Evolutionary conservation across 2,797 vertebrate species (phyloP), one percentile per base, ranked within the genome.

Genomic region (Pseudomugil gertrudae): DNA sequence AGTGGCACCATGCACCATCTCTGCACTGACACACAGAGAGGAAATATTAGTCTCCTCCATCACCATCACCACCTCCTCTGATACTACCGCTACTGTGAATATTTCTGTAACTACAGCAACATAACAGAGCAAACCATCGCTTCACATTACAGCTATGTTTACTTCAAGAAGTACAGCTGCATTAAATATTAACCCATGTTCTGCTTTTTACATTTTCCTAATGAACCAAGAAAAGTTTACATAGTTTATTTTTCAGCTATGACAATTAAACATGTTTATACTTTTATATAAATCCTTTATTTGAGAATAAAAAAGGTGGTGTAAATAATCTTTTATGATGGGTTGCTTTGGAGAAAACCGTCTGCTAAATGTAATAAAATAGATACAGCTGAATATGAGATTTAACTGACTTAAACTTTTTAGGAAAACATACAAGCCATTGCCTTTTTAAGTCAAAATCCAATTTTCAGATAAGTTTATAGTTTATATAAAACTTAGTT

Each of bases 1-100:
- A 89, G 91, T 90, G 89, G 85, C 89, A 67, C 85, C 85, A 77
- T 76, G 81, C 81, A 79, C 74, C 63, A 61, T 78, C 83, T 75
- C 84, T 55, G 32, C 77, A 66, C 81, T 77, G 83, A 85, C 80
- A 77, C 83, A 74, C 78, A 53, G 60, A 70, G 81, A 69, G 82
- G 77, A 74, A 87, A 87, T 87, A 85, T 87, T 81, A 88, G 84
- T 81, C 81, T 76, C 72, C 85, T 87, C 78, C 84, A 74, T 86
- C 84, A 85, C 80, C 75, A 61, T 72, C 81, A 71, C 70, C 77
- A 80, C 57, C 64, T 63, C 62, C 4, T 26, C 70, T 76, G 59
- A 81, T 36, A 55, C 57, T 45, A 24, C 51, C 51, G 45, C 72
- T 69, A 40, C 66, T 77, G 67, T 80, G 72, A 87, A 71, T 72